A percentile compares a stretch with the other conserved stretches of the same genome.
Evolutionary conservation across 2,113 vertebrate species (phyloP).

Genomic region (Poeciliopsis occidentalis): DNA sequence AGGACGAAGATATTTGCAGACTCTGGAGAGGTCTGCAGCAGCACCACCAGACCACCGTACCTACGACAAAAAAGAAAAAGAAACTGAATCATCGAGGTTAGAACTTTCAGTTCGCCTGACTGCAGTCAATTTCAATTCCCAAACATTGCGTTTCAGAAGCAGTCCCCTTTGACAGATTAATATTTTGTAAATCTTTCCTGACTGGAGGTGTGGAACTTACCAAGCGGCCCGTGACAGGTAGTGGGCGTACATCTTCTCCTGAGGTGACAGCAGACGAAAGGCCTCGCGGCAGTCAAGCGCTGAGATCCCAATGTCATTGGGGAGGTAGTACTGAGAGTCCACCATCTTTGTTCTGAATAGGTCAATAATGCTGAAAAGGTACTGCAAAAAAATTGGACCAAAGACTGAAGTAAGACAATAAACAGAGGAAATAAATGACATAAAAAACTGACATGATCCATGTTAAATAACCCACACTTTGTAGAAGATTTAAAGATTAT

Average conservation of each 20-base stretch:
- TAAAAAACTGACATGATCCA: neutral
- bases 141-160: neutral
- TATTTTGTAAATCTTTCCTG: neutral
- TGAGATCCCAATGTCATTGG: constrained; percentile 87
- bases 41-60: constrained; percentile 89
- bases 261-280: constrained; percentile 84
- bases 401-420: neutral
- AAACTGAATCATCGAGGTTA: neutral
- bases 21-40: constrained; percentile 91
- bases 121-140: too few relatives aligned
- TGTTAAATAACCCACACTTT: neutral
- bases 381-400: constrained; percentile 12
- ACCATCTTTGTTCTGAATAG: constrained; percentile 77
- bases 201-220: constrained; percentile 66
- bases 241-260: constrained; percentile 88
- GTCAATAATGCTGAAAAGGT: constrained; percentile 26
- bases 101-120: neutral
- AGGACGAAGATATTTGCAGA: constrained; percentile 87
- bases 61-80: constrained; percentile 39
- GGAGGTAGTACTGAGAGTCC: constrained; percentile 90
- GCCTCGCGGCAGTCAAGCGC: constrained; percentile 87
- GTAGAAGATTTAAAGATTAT: too few relatives aligned
- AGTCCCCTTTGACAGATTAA: neutral
- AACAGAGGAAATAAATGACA: neutral
- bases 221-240: constrained; percentile 87